Evolutionary conservation across 2,888 invertebrate species (phyloP).

Genomic region (Lycaena phlaeas): DNA sequence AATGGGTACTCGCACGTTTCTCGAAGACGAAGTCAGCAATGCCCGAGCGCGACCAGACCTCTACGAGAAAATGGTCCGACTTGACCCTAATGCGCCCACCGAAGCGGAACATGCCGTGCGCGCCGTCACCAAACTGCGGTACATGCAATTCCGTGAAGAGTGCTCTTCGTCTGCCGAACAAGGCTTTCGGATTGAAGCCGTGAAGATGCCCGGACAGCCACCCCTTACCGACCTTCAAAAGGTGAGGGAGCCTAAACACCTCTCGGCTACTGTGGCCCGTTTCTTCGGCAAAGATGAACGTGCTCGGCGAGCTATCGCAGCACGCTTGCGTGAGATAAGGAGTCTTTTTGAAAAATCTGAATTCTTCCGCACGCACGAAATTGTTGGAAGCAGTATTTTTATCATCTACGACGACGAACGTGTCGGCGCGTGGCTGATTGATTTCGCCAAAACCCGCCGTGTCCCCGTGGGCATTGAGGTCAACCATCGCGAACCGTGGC

Average conservation of each 20-base stretch:
- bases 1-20: constrained; percentile 95
- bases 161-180: constrained; percentile 93
- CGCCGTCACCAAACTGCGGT: constrained; percentile 95
- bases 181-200: constrained; percentile 96
- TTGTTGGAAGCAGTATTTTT: constrained; percentile 94
- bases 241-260: constrained; percentile 84
- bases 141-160: constrained; percentile 96
- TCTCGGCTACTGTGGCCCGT: constrained; percentile 79
- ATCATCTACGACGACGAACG: constrained; percentile 92
- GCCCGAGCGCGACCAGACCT: constrained; percentile 87
- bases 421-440: constrained; percentile 96
- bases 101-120: constrained; percentile 83
- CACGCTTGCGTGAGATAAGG: constrained; percentile 84
- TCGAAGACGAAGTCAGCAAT: constrained; percentile 95
- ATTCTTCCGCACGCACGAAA: constrained; percentile 91
- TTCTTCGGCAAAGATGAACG: constrained; percentile 80
- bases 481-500: constrained; percentile 87
- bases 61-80: constrained; percentile 95
- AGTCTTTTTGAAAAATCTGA: constrained; percentile 85
- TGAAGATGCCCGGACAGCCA: constrained; percentile 87
- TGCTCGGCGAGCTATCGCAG: constrained; percentile 78
- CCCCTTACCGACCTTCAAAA: constrained; percentile 92
- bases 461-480: constrained; percentile 80
- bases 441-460: constrained; percentile 93
- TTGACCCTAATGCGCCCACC: constrained; percentile 91